Evolutionary conservation across 1,140 invertebrate genomes (phyloP).

Genomic region (roundworm (Caenorhabditis elegans)): DNA sequence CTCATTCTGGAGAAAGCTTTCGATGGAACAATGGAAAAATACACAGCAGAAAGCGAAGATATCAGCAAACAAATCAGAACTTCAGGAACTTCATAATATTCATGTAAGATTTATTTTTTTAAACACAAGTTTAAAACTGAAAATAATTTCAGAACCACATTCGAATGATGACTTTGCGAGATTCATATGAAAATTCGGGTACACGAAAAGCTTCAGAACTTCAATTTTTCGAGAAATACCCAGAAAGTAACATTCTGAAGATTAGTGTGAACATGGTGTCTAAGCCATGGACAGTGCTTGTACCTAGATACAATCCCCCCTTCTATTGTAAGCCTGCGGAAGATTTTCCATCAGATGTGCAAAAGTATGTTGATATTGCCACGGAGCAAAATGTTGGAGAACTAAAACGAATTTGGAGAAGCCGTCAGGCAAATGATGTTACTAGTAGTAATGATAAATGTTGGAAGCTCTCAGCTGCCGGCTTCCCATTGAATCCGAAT

Average conservation of each 20-base stretch:
- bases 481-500: conserved; percentile 51
- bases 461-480: conserved; percentile 33
- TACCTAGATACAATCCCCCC: conserved; percentile 46
- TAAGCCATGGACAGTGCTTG: conserved; percentile 38
- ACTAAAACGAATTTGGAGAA: conserved; percentile 34
- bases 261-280: not conserved
- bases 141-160: not conserved
- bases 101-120: not conserved
- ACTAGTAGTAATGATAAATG: conserved; percentile 8
- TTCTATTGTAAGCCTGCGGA: conserved; percentile 45
- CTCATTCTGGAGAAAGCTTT: conserved; percentile 40
- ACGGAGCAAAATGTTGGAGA: conserved; percentile 38
- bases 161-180: not conserved
- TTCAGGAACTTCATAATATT: conserved; percentile 10
- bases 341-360: conserved; percentile 43
- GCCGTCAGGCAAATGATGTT: conserved; percentile 5
- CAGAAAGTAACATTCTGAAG: not conserved
- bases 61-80: not conserved
- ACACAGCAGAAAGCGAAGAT: not conserved
- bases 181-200: not conserved
- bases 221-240: not conserved
- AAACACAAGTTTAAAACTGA: not conserved
- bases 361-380: conserved; percentile 39
- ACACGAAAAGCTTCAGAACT: not conserved
- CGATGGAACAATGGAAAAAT: conserved; percentile 44